Conservation (phyloP, 2,797 vertebrate genomes). For the Ciconia nigra region DNA sequence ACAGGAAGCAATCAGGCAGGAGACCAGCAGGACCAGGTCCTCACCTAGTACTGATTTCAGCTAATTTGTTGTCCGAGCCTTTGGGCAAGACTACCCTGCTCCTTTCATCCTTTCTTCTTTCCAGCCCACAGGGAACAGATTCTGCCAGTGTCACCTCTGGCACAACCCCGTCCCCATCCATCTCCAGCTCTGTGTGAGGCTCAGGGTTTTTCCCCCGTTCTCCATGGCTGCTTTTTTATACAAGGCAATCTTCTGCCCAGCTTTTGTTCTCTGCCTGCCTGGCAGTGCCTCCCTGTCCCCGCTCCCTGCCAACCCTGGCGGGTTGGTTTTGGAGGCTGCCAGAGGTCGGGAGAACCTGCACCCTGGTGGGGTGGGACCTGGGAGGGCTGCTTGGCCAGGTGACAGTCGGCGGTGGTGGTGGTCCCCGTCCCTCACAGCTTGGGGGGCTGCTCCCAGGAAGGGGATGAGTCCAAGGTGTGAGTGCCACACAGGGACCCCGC, state of each 20-base stretch:
- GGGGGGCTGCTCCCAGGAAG: no score
- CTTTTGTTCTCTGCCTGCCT: neutral
- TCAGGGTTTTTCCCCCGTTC: neutral
- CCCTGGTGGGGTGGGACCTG: accelerated
- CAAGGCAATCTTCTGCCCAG: accelerated
- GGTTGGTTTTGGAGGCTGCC: neutral
- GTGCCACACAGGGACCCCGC: accelerated
- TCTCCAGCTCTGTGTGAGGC: accelerated
- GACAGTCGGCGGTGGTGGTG: accelerated
- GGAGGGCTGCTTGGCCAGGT: accelerated
- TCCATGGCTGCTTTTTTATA: neutral
- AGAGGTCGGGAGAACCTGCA: neutral
- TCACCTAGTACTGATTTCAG: accelerated
- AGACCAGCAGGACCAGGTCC: neutral
- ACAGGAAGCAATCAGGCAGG: accelerated
- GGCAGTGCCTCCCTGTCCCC: accelerated
- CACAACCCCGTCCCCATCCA: accelerated
- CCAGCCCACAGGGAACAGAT: neutral
- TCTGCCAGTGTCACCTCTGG: accelerated
- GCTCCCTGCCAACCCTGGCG: accelerated
- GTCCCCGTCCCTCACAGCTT: neutral
- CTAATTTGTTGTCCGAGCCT: accelerated
- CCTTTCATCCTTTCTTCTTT: neutral
- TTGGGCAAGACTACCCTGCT: neutral
- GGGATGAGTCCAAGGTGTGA: no score